Percentiles rank a stretch among this genome's conserved stretches.
Conservation (phyloP, 2,113 vertebrate genomes). For the Pseudopodoces humilis region DNA sequence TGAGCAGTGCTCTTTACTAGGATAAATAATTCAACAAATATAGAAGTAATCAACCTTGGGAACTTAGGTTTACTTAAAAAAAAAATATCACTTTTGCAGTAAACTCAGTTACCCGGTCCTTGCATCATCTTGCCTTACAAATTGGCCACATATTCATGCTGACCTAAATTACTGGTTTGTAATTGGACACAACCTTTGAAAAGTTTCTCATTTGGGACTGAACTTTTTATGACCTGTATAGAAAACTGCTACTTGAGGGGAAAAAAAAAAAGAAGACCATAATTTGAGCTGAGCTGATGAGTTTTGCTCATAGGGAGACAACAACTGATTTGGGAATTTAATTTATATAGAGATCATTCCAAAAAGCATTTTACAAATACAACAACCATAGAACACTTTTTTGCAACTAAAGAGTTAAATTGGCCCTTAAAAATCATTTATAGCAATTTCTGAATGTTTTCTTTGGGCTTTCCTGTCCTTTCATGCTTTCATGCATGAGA, state of each 20-base stretch:
- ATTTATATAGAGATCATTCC: neutral
- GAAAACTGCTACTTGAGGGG: neutral
- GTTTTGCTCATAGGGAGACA: neutral
- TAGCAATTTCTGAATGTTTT: neutral
- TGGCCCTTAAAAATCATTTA: neutral
- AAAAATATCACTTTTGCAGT: neutral
- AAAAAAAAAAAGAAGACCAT: neutral
- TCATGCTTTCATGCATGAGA: neutral
- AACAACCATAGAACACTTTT: neutral
- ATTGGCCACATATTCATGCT: neutral
- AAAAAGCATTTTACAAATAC: neutral
- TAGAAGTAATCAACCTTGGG: neutral
- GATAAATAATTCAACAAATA: neutral
- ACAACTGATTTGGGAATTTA: neutral
- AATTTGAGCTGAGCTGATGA: neutral
- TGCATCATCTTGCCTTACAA: constrained; percentile 35
- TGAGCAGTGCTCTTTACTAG: neutral
- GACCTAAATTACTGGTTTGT: constrained; percentile 51
- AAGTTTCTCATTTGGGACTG: constrained; percentile 29
- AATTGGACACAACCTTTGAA: constrained; percentile 2
- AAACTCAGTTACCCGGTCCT: neutral
- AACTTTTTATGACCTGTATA: constrained; percentile 45
- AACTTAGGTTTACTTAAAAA: neutral
- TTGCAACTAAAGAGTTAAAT: neutral
- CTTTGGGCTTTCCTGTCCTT: neutral